Evolutionary conservation across 2,888 invertebrate genomes (phyloP), one percentile per base, ranked within the genome.

Genomic region (Anaspis maculata): DNA sequence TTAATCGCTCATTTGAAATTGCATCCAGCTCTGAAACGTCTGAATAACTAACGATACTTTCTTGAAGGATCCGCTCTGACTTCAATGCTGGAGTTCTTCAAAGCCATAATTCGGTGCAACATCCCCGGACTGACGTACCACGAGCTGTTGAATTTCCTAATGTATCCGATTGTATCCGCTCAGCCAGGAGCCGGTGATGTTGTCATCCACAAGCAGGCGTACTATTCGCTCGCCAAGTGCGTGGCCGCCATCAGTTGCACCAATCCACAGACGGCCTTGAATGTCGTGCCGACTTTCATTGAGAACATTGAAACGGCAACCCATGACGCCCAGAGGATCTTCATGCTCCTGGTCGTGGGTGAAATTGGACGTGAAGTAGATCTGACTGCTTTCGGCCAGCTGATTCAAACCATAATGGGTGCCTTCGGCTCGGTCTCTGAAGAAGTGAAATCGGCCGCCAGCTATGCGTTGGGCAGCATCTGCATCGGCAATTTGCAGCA

Each of bases 361-460:
- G 98, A 98, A 74, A 94, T 98, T 51, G 98, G 98, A 3, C 74
- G 90, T 44, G 87, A 91, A 56, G 78, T 92, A 84, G 88, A 91
- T 64, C 68, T 92, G 39, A 87, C 85, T 54, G 73, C 79, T 16
- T 80, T 89, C 41, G 69, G 74, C 25, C 75, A 79, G 43, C 61
- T 92, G 39, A 83, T 87, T 46, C 79, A 81, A 55, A 81, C 83
- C 7, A 79, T 90, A 30, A 71, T 96, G 39, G 78, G 80, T 43
- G 90, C 94, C 11, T 97, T 98, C 66, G 78, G 84, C 0, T 87
- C 89, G 3, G 77, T 81, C 7, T 92, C 91, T 0, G 97, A 98
- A 65, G 96, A 98, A 66, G 88, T 98, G 2, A 97, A 97, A 66
- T 89, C 91, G 0, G 96, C 96, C 0, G 97, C 97, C 9, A 94